Evolutionary conservation across 2,888 invertebrate genomes (phyloP), one percentile per base, ranked within the genome.

Genomic region (Ligdia adustata): DNA sequence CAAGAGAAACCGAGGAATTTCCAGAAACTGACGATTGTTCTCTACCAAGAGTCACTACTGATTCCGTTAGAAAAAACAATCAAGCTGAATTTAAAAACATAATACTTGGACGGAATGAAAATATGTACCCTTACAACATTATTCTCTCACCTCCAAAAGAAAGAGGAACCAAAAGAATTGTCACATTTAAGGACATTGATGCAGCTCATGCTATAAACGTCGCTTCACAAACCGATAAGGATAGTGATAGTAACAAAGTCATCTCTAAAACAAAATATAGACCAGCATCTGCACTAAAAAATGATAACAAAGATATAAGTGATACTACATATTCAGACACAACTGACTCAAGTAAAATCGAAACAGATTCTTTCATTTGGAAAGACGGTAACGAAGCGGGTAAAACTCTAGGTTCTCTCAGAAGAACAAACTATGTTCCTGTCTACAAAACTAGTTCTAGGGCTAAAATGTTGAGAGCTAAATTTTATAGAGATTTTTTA

Each of bases 81-180:
- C 53, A 66, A 31, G 60, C 70, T 35, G 81, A 85, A 20, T 78
- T 84, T 1, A 81, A 78, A 61, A 72, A 89, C 49, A 72, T 91
- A 49, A 88, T 91, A 49, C 66, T 91, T 52, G 90, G 90, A 4
- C 70, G 82, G 6, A 85, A 78, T 43, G 55, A 73, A 53, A 72
- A 82, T 47, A 50, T 72, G 1, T 90, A 86, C 68, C 90, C 91
- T 0, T 91, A 90, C 44, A 90, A 89, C 51, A 79, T 90, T 53
- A 63, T 78, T 32, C 48, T 89, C 20, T 90, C 90, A 20, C 90
- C 90, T 58, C 64, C 69, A 52, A 71, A 66, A 75, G 67, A 79
- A 65, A 79, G 69, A 56, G 76, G 75, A 55, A 57, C 62, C 20
- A 84, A 82, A 60, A 72, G 73, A 50, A 57, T 76, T 1, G 86